Percentiles rank a stretch among this genome's conserved stretches.
These are phyloP conservation scores for Channa striata DNA, from an alignment of 2,797 vertebrate genomes.

Conservation along the genomic window DNA sequence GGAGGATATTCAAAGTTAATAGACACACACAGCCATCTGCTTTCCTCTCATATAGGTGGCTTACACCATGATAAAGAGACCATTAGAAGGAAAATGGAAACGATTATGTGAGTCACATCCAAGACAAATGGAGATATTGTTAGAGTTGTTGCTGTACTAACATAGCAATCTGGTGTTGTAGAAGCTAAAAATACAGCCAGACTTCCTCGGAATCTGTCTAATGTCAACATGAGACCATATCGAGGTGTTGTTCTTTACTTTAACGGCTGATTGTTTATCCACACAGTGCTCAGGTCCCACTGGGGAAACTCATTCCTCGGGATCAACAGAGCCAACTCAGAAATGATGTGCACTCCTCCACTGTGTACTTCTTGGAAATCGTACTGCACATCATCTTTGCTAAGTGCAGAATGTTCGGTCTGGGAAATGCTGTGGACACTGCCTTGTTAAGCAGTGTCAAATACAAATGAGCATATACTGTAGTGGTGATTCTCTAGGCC, in stretches of 20 bases:
- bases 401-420: slow-evolving; percentile 15
- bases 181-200: slow-evolving; percentile 53
- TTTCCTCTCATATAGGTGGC: slow-evolving; percentile 27
- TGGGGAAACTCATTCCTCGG: background rate
- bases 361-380: background rate
- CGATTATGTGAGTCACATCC: slow-evolving; percentile 40
- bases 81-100: background rate
- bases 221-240: slow-evolving; percentile 33
- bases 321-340: background rate
- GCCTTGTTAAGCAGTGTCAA: slow-evolving; percentile 23
- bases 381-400: slow-evolving; percentile 17
- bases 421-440: background rate
- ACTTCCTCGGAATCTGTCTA: slow-evolving; percentile 37
- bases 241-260: slow-evolving; percentile 19
- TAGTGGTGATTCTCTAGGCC: background rate
- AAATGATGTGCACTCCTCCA: background rate
- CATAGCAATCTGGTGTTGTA: slow-evolving; percentile 29
- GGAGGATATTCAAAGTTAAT: slow-evolving; percentile 3
- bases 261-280: slow-evolving; percentile 29
- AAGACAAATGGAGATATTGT: slow-evolving; percentile 18
- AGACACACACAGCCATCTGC: slow-evolving; percentile 5
- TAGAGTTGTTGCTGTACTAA: slow-evolving; percentile 35
- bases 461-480: background rate
- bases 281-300: background rate
- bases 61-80: slow-evolving; percentile 22